These are phyloP conservation scores for Sebastes fasciatus DNA, from an alignment of 2,113 vertebrate species.

Conservation along the genomic window DNA sequence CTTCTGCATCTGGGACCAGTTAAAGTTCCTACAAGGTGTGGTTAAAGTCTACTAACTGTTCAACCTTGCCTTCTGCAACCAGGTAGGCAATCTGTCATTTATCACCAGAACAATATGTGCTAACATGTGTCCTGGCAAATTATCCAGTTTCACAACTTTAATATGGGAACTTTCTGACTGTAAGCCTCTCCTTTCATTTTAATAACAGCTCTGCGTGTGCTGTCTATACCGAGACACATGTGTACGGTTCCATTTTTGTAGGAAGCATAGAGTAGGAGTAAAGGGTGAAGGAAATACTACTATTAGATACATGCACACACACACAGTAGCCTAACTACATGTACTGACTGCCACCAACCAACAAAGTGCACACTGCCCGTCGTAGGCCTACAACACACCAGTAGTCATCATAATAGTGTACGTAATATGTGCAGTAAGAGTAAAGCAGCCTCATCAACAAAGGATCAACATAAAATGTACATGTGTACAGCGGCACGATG, in stretches of 20 bases:
- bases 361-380: too few relatives aligned
- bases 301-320: neutral
- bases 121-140: slow-evolving; percentile 29
- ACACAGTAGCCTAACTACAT: neutral
- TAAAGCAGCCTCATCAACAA: too few relatives aligned
- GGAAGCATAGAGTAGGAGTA: neutral
- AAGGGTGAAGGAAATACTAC: neutral
- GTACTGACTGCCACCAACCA: too few relatives aligned
- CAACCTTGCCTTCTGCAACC: slow-evolving; percentile 47
- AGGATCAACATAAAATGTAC: too few relatives aligned
- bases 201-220: neutral
- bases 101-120: slow-evolving; percentile 35
- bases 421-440: too few relatives aligned
- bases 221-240: neutral
- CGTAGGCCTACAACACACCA: too few relatives aligned
- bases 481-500: too few relatives aligned
- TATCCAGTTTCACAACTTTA: slow-evolving; percentile 1
- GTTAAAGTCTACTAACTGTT: slow-evolving; percentile 42
- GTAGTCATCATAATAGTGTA: too few relatives aligned
- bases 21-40: slow-evolving; percentile 49
- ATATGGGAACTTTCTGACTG: neutral
- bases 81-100: slow-evolving; percentile 46
- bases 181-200: neutral
- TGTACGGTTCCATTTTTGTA: neutral
- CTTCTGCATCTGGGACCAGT: slow-evolving; percentile 67